These are phyloP conservation scores for Copidosoma floridanum DNA, from an alignment of 1,140 invertebrate species.

Conservation along the genomic window DNA sequence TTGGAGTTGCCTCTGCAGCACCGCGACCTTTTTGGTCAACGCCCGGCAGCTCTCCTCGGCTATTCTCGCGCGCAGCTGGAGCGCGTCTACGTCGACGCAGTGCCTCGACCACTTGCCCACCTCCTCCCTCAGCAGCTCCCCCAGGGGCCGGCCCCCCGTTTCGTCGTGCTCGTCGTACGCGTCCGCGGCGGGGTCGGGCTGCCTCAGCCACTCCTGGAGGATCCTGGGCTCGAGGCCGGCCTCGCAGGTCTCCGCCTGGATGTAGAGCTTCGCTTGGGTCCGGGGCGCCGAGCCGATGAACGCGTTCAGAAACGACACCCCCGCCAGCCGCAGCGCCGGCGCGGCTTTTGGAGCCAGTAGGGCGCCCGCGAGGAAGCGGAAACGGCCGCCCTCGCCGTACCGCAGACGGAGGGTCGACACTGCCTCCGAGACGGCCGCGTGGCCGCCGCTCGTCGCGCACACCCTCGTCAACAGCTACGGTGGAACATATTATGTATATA, in stretches of 20 bases:
- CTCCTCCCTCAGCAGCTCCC: constrained; percentile 41
- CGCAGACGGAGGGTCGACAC: constrained; percentile 83
- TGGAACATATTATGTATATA: too few relatives aligned
- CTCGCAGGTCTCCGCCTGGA: constrained; percentile 59
- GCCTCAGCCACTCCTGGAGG: constrained; percentile 69
- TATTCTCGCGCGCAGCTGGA: constrained; percentile 43
- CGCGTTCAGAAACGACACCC: constrained; percentile 81
- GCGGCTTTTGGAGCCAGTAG: constrained; percentile 69
- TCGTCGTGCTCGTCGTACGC: constrained; percentile 52
- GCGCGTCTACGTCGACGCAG: constrained; percentile 51
- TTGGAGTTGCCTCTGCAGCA: constrained; percentile 45
- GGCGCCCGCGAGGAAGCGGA: constrained; percentile 86
- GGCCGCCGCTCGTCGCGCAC: constrained; percentile 72
- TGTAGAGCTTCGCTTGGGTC: constrained; percentile 76
- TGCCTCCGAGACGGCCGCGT: constrained; percentile 83
- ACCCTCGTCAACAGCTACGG: constrained; percentile 71
- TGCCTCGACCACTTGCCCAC: constrained; percentile 50
- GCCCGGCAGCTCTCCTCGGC: constrained; percentile 51
- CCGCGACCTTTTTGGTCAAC: constrained; percentile 46
- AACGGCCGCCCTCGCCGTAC: constrained; percentile 88
- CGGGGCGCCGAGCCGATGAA: constrained; percentile 74
- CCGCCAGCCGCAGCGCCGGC: constrained; percentile 74
- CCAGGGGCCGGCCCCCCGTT: constrained; percentile 39
- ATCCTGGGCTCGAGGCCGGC: constrained; percentile 51
- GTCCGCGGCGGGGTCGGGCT: too few relatives aligned